Conservation (phyloP, 1,140 invertebrate genomes). For the Pachypeltis micranthus region DNA sequence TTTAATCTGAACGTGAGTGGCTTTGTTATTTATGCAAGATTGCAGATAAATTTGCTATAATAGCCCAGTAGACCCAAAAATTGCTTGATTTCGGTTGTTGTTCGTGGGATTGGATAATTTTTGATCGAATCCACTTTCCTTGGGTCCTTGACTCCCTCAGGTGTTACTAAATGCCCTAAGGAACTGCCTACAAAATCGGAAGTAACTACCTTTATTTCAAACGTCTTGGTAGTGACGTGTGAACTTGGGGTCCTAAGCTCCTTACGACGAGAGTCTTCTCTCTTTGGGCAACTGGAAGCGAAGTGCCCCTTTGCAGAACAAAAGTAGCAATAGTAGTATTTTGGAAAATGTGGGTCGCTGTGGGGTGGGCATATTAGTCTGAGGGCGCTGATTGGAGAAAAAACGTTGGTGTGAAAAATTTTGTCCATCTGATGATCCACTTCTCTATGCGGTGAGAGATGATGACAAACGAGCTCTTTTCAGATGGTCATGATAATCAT, state of each 20-base stretch:
- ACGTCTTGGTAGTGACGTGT: constrained; percentile 36
- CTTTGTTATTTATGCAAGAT: too few relatives aligned
- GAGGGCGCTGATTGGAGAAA: too few relatives aligned
- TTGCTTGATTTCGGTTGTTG: constrained; percentile 28
- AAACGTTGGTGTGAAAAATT: too few relatives aligned
- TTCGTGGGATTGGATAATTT: constrained; percentile 27
- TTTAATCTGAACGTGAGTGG: constrained; percentile 28
- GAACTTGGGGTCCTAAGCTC: too few relatives aligned
- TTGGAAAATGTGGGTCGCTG: constrained; percentile 20
- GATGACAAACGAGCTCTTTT: too few relatives aligned
- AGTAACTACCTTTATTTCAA: constrained; percentile 30
- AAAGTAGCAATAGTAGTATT: constrained; percentile 32
- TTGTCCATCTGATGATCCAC: too few relatives aligned
- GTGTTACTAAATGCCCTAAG: constrained; percentile 21
- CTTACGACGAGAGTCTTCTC: too few relatives aligned
- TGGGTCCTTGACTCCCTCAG: constrained; percentile 25
- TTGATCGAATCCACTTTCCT: constrained; percentile 27
- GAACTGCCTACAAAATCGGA: constrained; percentile 22
- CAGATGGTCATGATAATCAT: too few relatives aligned
- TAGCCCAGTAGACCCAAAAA: constrained; percentile 27
- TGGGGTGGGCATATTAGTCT: too few relatives aligned
- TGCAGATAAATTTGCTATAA: constrained; percentile 28
- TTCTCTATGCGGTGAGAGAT: too few relatives aligned
- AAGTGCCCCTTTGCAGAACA: too few relatives aligned
- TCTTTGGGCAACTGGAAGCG: too few relatives aligned